phyloP scores from a whole-genome alignment of 2,888 invertebrate genomes.

The Cephalotes varians region DNA sequence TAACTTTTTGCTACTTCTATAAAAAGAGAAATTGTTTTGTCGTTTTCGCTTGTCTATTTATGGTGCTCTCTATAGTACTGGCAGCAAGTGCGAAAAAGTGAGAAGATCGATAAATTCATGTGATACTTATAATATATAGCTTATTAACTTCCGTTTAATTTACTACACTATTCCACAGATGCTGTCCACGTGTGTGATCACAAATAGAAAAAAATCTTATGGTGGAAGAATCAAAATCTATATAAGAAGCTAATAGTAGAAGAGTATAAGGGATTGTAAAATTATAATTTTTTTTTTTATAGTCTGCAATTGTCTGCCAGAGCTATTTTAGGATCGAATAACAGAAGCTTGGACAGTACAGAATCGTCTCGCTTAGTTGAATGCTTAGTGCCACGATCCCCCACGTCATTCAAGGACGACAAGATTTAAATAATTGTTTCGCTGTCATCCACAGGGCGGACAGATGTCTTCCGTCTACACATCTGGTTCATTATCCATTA shows the following conservation, averaged over 20 bases:
- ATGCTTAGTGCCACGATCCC: constrained; percentile 27
- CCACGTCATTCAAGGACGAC: constrained; percentile 25
- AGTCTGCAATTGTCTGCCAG: constrained; percentile 22
- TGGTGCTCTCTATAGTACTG: constrained; percentile 27
- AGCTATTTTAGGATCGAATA: constrained; percentile 32
- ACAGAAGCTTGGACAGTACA: constrained; percentile 29
- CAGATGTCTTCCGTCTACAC: constrained; percentile 44
- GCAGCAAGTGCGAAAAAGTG: constrained; percentile 12
- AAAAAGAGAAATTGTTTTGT: constrained; percentile 15
- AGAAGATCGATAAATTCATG: constrained; percentile 5
- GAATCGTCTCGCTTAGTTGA: constrained; percentile 31
- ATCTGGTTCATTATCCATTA: constrained; percentile 56
- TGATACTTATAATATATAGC: not conserved
- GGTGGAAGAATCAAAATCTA: constrained; percentile 2
- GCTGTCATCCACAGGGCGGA: constrained; percentile 50
- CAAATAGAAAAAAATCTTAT: not conserved
- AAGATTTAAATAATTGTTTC: constrained; percentile 25
- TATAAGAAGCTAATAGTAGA: not conserved
- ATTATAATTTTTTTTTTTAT: not conserved
- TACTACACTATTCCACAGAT: constrained; percentile 26
- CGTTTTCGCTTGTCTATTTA: constrained; percentile 31
- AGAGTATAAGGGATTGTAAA: not conserved
- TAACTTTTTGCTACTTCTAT: not conserved
- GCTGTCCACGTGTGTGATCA: not conserved
- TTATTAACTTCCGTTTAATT: not conserved